Conservation (phyloP, 2,888 invertebrate species). For the Aphidius colemani region DNA sequence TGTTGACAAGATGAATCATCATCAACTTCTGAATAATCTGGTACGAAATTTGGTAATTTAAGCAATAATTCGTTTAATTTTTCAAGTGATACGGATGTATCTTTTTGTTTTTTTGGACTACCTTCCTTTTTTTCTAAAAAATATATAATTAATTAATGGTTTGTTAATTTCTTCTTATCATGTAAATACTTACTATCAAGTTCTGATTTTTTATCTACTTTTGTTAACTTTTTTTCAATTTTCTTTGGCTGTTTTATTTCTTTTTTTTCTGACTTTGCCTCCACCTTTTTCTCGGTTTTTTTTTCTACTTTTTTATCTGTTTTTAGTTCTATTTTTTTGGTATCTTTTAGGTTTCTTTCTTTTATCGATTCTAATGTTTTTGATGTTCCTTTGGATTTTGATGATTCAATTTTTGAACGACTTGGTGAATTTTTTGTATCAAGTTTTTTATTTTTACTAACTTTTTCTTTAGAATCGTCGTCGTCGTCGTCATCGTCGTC, state of each 20-base stretch:
- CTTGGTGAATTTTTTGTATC: no score
- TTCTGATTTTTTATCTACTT: slow-evolving; percentile 31
- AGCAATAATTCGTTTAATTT: slow-evolving; percentile 66
- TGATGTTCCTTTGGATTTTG: no score
- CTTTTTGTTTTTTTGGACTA: slow-evolving; percentile 55
- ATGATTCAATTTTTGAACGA: no score
- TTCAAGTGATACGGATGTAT: slow-evolving; percentile 65
- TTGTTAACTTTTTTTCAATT: slow-evolving; percentile 26
- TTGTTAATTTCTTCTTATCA: no score
- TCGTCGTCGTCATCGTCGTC: no score
- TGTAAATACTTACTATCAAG: slow-evolving; percentile 24
- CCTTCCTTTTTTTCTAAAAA: slow-evolving; percentile 41
- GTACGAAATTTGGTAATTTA: slow-evolving; percentile 69
- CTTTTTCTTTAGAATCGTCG: no score
- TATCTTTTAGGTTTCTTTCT: no score
- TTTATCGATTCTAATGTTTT: no score
- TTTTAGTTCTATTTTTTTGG: no score
- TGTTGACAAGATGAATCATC: slow-evolving; percentile 70
- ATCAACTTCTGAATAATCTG: slow-evolving; percentile 68
- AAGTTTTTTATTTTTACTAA: no score
- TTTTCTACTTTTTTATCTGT: background rate
- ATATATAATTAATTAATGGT: background rate
- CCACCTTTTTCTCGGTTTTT: background rate
- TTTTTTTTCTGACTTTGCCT: background rate
- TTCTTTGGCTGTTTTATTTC: slow-evolving; percentile 12